phyloP scores from a whole-genome alignment of 1,140 invertebrate genomes.

The Mizuhopecten yessoensis region DNA sequence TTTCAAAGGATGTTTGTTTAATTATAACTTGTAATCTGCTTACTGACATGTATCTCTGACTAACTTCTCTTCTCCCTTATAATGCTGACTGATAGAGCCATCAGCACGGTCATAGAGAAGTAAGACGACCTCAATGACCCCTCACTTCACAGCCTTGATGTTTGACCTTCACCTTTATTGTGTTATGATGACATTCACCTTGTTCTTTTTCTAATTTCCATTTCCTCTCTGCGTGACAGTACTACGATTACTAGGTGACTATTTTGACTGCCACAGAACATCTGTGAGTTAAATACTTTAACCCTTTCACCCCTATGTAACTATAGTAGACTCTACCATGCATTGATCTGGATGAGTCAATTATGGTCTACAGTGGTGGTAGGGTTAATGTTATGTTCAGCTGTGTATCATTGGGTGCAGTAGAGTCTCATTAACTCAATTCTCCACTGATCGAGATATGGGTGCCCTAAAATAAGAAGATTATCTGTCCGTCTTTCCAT shows the following conservation, averaged over 20 bases:
- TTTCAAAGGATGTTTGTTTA: not conserved
- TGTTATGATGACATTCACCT: not conserved
- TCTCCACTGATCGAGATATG: no score
- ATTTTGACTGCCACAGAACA: no score
- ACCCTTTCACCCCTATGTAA: no score
- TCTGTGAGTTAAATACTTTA: no score
- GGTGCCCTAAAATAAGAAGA: no score
- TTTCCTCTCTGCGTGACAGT: not conserved
- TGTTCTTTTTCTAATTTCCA: not conserved
- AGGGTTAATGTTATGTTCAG: no score
- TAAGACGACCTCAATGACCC: slow-evolving; percentile 26
- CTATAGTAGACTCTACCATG: no score
- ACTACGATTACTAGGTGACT: not conserved
- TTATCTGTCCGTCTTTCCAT: no score
- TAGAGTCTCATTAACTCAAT: no score
- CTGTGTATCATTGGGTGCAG: no score
- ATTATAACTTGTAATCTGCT: not conserved
- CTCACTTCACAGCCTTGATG: not conserved
- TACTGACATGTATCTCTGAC: not conserved
- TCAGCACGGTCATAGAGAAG: slow-evolving; percentile 1
- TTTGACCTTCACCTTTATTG: not conserved
- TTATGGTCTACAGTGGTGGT: no score
- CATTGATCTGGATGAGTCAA: no score
- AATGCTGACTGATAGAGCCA: slow-evolving; percentile 15
- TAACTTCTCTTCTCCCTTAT: not conserved